phyloP scores from a whole-genome alignment of 2,888 invertebrate genomes.

The Tetheella fluctuosa region DNA sequence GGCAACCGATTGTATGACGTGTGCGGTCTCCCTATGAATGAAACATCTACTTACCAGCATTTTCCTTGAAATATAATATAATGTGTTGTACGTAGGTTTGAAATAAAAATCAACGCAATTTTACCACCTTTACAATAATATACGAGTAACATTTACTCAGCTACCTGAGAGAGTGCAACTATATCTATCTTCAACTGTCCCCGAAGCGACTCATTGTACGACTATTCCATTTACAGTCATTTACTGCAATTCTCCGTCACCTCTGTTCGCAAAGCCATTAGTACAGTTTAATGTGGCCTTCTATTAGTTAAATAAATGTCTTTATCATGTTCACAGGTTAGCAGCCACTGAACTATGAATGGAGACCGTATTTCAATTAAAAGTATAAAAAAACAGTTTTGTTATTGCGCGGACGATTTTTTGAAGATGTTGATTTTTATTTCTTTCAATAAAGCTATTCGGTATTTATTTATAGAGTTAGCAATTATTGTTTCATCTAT shows the following conservation, averaged over 20 bases:
- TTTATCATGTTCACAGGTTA: not conserved
- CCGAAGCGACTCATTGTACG: constrained; percentile 10
- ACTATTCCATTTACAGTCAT: constrained; percentile 33
- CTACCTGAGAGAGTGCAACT: not conserved
- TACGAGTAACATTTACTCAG: not conserved
- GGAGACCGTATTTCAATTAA: not conserved
- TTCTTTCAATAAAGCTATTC: too few relatives aligned
- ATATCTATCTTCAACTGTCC: constrained; percentile 8
- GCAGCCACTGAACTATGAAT: not conserved
- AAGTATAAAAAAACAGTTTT: not conserved
- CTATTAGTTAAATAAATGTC: constrained; percentile 41
- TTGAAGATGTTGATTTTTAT: too few relatives aligned
- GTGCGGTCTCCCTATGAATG: too few relatives aligned
- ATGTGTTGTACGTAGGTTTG: too few relatives aligned
- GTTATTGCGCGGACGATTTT: not conserved
- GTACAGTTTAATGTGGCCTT: constrained; percentile 39
- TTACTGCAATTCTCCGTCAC: constrained; percentile 34
- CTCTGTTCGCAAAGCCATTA: constrained; percentile 33
- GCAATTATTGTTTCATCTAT: too few relatives aligned
- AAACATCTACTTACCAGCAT: too few relatives aligned
- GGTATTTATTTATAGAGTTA: too few relatives aligned
- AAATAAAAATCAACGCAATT: not conserved
- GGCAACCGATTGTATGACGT: too few relatives aligned
- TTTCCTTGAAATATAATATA: not conserved
- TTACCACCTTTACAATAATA: not conserved